These are phyloP conservation scores for Heteromormyrus szaboi DNA, from an alignment of 2,797 vertebrate genomes.

Conservation along the genomic window DNA sequence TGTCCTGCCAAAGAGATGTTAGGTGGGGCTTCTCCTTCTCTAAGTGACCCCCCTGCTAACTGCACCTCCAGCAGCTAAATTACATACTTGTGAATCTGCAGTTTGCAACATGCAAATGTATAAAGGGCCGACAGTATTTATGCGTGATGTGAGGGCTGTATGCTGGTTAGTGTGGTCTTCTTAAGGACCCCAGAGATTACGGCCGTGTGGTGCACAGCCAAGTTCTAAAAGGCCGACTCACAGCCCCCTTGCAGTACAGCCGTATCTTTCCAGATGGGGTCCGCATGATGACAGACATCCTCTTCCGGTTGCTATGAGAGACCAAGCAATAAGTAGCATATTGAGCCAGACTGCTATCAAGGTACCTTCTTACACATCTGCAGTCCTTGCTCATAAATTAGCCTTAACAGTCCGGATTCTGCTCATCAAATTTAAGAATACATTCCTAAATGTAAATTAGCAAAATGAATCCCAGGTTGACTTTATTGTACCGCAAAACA, in stretches of 20 bases:
- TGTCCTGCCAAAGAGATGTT: constrained; percentile 70
- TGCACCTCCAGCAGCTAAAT: not conserved
- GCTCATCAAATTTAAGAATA: not conserved
- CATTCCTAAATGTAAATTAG: not conserved
- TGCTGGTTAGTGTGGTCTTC: not conserved
- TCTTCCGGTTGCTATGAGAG: constrained; percentile 77
- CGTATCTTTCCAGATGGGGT: constrained; percentile 91
- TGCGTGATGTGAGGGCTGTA: not conserved
- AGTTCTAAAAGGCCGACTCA: constrained; percentile 60
- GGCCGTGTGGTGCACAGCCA: not conserved
- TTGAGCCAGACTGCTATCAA: not conserved
- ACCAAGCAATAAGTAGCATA: constrained; percentile 27
- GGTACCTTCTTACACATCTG: not conserved
- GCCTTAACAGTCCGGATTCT: not conserved
- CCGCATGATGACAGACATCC: constrained; percentile 98
- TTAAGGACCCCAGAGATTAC: not conserved
- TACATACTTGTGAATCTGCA: not conserved
- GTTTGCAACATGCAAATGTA: not conserved
- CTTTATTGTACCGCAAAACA: not conserved
- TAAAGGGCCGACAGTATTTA: not conserved
- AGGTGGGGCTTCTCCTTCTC: not conserved
- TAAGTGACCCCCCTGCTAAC: not conserved
- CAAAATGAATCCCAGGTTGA: not conserved
- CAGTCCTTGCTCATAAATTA: not conserved
- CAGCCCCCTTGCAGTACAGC: constrained; percentile 98